Evolutionary conservation across 2,113 vertebrate genomes (phyloP), one percentile per base, ranked within the genome.

Genomic region (Ranitomeya imitator): DNA sequence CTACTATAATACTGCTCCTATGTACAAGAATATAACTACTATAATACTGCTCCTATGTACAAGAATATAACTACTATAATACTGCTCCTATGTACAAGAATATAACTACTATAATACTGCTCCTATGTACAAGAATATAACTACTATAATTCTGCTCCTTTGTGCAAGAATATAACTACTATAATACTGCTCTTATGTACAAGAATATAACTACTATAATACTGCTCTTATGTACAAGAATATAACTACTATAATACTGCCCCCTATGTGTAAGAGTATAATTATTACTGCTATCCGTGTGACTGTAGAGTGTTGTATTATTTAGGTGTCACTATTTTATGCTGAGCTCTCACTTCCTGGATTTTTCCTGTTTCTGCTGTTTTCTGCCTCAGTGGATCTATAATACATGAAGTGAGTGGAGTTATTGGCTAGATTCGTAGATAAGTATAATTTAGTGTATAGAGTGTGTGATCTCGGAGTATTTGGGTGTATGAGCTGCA

Each of bases 181-280:
- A 69, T 26, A 69, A 26, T 69, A 26, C 67, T 69, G 23, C 23
- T 6, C 23, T 8, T 69, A 69, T 69, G 11, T 69, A 69, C 67
- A 69, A 69, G 67, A 69, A 69, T 69, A 69, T 69, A 69, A 69
- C 67, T 69, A 26, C 67, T 69, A 69, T 69, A 69, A 69, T 69
- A 69, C 67, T 69, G 67, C 67, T 14, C 67, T n/a, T 71, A 71
- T 71, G 12, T 71, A 71, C 23, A 71, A 71, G 67, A 71, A 71
- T 71, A 71, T 71, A 71, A 71, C 67, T 71, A 31, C 67, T 71
- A 71, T 71, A 71, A 71, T 71, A 71, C n/a, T 71, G 67, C 67
- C 4, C 4, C 67, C 67, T 71, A 71, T 71, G 12, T 71, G 31
- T 23, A 31, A 14, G 10, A 71, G 14, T 71, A 31, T 71, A 69